Evolutionary conservation across 1,140 invertebrate species (phyloP), one percentile per base, ranked within the genome.

Genomic region (Zaprionus inermis): DNA sequence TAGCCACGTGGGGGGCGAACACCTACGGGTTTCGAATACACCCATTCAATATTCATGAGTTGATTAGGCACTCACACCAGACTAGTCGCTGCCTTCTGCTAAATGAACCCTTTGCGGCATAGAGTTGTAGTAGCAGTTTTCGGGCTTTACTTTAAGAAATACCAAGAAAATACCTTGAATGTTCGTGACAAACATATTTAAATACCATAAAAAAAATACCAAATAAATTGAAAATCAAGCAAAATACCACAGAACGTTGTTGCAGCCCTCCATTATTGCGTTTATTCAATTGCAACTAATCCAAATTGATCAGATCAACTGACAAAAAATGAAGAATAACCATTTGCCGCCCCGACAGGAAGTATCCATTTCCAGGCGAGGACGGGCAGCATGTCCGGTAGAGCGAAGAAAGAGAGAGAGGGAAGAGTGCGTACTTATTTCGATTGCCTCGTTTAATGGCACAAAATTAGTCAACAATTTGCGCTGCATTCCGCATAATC

Each of bases 381-480:
- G 34, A 3, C 0, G 10, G 34, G 12, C n/a, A n/a, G n/a, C n/a
- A n/a, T n/a, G 34, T 7, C 2, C n/a, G 38, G n/a, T 2, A 41
- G 2, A 0, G 2, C 7, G 38, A 1, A 0, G 5, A 7, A 7
- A 9, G 0, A 30, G 51, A 16, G 64, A 32, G 32, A 36, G 46
- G 28, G 28, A 38, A 67, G 30, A 34, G 18, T 7, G 18, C 18
- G 44, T 18, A 49, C 30, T 72, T 66, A 32, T 58, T 36, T n/a
- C 38, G 32, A 56, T 58, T 65, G 61, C 36, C 46, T 67, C 55
- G 52, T 58, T 74, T 70, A 58, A 74, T 63, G 58, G 66, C 28
- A 4, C 41, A 61, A 74, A 74, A 74, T 74, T 74, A 74, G 72
- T 74, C 72, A 70, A 74, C 72, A 63, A 74, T 74, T 74, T 69